Evolutionary conservation across 2,113 vertebrate genomes (phyloP).

Genomic region (Globicephala melas): DNA sequence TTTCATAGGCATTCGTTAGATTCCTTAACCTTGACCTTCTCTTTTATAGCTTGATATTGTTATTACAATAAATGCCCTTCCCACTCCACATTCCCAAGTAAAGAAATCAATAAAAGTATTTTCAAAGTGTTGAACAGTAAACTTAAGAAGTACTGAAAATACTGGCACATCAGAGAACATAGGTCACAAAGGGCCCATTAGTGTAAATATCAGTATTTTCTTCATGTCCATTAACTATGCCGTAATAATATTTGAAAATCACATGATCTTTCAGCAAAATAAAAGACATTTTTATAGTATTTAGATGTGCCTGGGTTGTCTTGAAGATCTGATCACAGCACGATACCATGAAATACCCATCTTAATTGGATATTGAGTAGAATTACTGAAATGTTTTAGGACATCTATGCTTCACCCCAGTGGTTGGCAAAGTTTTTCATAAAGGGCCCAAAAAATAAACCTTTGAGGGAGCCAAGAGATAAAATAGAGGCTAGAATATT

Average conservation of each 20-base stretch:
- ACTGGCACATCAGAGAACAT: neutral
- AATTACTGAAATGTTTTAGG: neutral
- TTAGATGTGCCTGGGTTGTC: neutral
- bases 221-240: neutral
- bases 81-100: neutral
- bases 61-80: conserved; percentile 39
- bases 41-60: conserved; percentile 36
- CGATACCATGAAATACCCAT: neutral
- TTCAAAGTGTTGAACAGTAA: conserved; percentile 22
- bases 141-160: neutral
- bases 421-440: neutral
- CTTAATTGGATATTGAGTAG: neutral
- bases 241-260: conserved; percentile 23
- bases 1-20: conserved; percentile 61
- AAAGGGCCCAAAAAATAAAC: neutral
- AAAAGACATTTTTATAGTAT: neutral
- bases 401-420: neutral
- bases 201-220: neutral
- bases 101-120: conserved; percentile 64
- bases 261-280: neutral
- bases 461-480: neutral
- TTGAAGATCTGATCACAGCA: neutral
- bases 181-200: neutral
- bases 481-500: neutral
- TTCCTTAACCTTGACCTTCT: conserved; percentile 70